These are phyloP conservation scores for Sebastes wilsoni DNA, from an alignment of 2,797 vertebrate species.

Conservation along the genomic window DNA sequence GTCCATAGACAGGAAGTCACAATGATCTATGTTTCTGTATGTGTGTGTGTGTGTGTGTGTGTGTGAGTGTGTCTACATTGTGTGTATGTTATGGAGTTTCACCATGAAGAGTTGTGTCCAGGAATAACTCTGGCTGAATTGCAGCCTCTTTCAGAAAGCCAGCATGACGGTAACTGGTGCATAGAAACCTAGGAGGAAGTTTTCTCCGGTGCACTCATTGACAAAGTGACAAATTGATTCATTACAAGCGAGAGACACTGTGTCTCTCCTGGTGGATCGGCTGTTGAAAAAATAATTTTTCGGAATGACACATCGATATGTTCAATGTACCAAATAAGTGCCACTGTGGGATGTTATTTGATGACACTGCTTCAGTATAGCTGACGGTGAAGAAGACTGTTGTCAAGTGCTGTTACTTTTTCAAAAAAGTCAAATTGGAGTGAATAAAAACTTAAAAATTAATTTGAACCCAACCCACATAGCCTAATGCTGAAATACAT, in stretches of 20 bases:
- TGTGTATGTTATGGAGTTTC: constrained; percentile 16
- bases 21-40: constrained; percentile 44
- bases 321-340: background rate
- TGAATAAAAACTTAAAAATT: background rate
- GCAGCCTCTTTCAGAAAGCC: constrained; percentile 21
- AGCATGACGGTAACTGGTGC: constrained; percentile 39
- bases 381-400: background rate
- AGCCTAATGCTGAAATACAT: background rate
- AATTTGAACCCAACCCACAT: background rate
- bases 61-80: background rate
- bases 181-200: constrained; percentile 13
- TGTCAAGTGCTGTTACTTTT: background rate
- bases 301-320: background rate
- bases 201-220: background rate
- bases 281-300: background rate
- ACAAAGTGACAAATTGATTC: constrained; percentile 11
- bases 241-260: constrained; percentile 1
- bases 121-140: constrained; percentile 24
- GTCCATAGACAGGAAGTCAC: constrained; percentile 32
- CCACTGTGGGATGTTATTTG: background rate
- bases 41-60: background rate
- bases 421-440: background rate
- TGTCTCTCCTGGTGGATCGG: background rate
- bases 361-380: background rate
- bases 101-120: background rate